phyloP scores from a whole-genome alignment of 2,113 vertebrate species.

The Pholis gunnellus region DNA sequence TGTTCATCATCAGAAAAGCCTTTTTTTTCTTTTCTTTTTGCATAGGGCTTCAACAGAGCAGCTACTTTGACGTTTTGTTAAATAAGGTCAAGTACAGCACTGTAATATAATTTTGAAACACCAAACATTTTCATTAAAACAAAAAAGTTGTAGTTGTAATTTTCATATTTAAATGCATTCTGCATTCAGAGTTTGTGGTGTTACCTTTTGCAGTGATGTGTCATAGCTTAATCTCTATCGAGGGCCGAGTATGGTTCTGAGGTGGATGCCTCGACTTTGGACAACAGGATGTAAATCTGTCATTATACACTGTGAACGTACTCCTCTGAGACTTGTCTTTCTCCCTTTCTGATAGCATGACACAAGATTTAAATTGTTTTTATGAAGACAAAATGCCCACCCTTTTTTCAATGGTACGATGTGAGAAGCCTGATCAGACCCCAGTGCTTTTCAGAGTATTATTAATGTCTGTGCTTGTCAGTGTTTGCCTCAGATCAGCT shows the following conservation, averaged over 20 bases:
- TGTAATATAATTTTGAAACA: background rate
- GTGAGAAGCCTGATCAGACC: constrained; percentile 20
- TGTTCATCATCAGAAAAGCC: background rate
- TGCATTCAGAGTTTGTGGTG: background rate
- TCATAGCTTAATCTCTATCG: background rate
- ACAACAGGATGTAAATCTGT: background rate
- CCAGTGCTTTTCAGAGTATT: constrained; percentile 5
- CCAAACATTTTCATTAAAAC: constrained; percentile 12
- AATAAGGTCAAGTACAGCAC: constrained; percentile 24
- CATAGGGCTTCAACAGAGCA: background rate
- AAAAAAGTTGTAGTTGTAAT: background rate
- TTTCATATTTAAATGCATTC: background rate
- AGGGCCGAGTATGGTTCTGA: background rate
- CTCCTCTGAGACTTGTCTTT: background rate
- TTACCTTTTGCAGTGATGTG: background rate
- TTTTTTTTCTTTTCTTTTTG: background rate
- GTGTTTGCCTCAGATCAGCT: constrained; percentile 29
- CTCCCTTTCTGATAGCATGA: background rate
- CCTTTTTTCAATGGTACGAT: constrained; percentile 9
- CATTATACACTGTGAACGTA: background rate
- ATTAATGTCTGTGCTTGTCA: constrained; percentile 10
- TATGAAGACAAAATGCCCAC: constrained; percentile 11
- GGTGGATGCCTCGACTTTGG: background rate
- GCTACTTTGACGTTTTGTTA: background rate
- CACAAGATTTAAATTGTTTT: background rate